Base-by-base conservation (phyloP, 2,888 invertebrate species). In the Chaetogeoica ovagalla region DNA sequence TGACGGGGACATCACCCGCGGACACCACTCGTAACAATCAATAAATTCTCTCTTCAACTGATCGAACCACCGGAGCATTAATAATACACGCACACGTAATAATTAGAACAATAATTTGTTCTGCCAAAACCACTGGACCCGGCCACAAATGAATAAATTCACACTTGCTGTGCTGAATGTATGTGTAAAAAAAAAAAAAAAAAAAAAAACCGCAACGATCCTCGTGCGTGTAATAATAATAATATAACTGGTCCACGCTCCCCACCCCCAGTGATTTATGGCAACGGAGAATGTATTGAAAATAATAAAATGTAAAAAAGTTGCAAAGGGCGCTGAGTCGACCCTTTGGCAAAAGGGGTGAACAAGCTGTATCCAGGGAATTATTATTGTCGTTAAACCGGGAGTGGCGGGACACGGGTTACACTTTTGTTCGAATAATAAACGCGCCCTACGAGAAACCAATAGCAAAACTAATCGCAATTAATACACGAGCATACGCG, bases 81-180 rank as follows among this genome's bases (percentile, higher is more conserved):
- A 62, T 70, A 70, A 79, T 55, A 37, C 30, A 79, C 9, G n/a
- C 30, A 79, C 9, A 76, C 48, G 52, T 62, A 70, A 79, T 55
- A 79, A 70, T 70, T 70, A 62, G 62, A 79, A 79, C 60, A 77
- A 69, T 77, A 77, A 77, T 77, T 69, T 63, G 70, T 70, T 63
- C 77, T 62, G 70, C 70, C 77, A 62, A 77, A 76, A 66, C 48
- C 76, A 30, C 68, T 23, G 75, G 30, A 59, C 75, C 59, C 68
- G 39, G 17, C 37, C 76, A 4, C 68, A 17, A 66, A 75, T 57
- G 48, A 55, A 74, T 65, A 63, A 76, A 76, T 62, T 70, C 77
- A 77, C 77, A 70, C 77, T 70, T 70, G 69, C 69, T 62, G 62
- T 52, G 62, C 21, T n/a, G n/a, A n/a, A 52, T 17, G 30, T 30